Evolutionary conservation across 2,113 vertebrate genomes (phyloP).

Genomic region (Otus sunia): DNA sequence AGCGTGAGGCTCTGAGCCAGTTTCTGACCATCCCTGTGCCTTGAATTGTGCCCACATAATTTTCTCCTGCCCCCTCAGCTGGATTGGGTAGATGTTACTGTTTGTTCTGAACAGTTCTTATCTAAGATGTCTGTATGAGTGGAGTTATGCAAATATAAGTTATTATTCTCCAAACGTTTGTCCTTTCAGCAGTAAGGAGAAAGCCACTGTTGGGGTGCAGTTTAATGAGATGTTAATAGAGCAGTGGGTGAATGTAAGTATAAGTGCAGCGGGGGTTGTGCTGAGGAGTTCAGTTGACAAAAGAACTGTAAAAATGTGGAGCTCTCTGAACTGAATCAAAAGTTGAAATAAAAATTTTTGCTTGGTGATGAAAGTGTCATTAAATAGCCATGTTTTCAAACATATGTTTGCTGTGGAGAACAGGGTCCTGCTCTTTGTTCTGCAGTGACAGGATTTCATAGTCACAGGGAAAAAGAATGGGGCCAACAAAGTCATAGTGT

Average conservation of each 20-base stretch:
- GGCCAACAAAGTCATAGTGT: background rate
- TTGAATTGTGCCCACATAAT: background rate
- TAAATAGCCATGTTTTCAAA: background rate
- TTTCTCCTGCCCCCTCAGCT: background rate
- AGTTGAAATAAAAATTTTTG: background rate
- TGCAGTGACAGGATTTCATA: background rate
- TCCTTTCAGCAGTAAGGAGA: background rate
- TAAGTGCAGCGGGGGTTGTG: background rate
- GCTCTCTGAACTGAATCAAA: background rate
- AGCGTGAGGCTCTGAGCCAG: background rate
- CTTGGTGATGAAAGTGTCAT: background rate
- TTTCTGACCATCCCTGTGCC: background rate
- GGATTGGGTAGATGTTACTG: background rate
- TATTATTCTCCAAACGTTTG: background rate
- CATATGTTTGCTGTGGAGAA: background rate
- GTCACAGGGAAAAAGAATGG: background rate
- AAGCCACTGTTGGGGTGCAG: background rate
- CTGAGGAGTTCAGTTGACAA: background rate
- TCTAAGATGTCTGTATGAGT: background rate
- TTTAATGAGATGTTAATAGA: background rate
- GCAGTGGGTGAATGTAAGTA: background rate
- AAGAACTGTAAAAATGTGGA: background rate
- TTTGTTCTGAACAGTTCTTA: background rate
- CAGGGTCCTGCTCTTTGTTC: background rate
- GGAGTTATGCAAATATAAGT: background rate